Conservation (phyloP, 2,888 invertebrate species). For the Gymnoscelis rufifasciata region DNA sequence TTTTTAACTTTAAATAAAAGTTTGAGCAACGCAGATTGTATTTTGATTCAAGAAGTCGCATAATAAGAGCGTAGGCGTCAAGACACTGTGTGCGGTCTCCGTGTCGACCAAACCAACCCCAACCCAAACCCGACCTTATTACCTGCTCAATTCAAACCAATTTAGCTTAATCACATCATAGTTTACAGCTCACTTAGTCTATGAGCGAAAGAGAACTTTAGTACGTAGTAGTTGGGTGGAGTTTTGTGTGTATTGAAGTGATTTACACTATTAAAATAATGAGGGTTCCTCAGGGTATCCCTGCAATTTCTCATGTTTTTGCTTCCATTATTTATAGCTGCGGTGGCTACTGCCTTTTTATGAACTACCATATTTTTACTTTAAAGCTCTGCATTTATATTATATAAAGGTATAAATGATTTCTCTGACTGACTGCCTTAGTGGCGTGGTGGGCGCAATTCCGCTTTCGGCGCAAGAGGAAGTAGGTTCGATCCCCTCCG, state of each 20-base stretch:
- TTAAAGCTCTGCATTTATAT: too few relatives aligned
- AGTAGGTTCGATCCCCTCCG: too few relatives aligned
- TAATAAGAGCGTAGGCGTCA: conserved; percentile 62
- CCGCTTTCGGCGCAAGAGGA: too few relatives aligned
- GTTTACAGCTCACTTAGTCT: conserved; percentile 23
- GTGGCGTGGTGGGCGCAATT: too few relatives aligned
- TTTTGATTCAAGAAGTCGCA: conserved; percentile 45
- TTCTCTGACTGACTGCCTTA: too few relatives aligned
- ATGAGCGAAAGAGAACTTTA: conserved; percentile 33
- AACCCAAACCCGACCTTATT: conserved; percentile 19
- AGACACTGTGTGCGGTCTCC: conserved; percentile 60
- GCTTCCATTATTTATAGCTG: conserved; percentile 67
- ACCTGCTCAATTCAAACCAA: conserved; percentile 16
- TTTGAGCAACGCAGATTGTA: conserved; percentile 16
- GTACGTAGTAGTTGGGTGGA: conserved; percentile 16
- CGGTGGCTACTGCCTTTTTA: conserved; percentile 55
- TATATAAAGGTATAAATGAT: too few relatives aligned
- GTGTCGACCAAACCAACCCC: conserved; percentile 43
- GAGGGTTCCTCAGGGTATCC: conserved; percentile 67
- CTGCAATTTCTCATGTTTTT: conserved; percentile 71
- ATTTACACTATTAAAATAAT: conserved; percentile 73
- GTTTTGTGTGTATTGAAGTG: conserved; percentile 33
- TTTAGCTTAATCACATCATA: conserved; percentile 12
- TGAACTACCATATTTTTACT: conserved; percentile 4
- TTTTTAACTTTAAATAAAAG: conserved; percentile 7